phyloP scores from a whole-genome alignment of 2,113 vertebrate species.

The Pachypanchax playfairii region DNA sequence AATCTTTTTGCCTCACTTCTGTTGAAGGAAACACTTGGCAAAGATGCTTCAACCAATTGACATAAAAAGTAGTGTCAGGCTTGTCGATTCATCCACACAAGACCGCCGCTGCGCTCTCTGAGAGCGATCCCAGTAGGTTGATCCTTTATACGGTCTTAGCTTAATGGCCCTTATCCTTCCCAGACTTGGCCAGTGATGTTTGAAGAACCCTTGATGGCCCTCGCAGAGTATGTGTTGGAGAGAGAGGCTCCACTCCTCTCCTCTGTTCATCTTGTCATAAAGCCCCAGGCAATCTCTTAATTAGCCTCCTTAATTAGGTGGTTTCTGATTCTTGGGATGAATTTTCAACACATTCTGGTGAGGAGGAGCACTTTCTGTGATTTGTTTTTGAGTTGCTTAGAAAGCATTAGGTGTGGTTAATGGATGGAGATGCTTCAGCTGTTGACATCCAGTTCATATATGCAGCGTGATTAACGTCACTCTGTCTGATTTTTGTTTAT shows the following conservation, averaged over 20 bases:
- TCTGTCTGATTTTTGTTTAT: not conserved
- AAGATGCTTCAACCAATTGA: constrained; percentile 52
- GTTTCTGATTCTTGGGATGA: constrained; percentile 49
- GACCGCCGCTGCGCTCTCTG: constrained; percentile 36
- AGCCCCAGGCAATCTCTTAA: constrained; percentile 65
- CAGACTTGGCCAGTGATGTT: constrained; percentile 38
- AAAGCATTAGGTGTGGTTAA: not conserved
- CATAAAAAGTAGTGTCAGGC: constrained; percentile 43
- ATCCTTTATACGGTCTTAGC: constrained; percentile 40
- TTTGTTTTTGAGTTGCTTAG: constrained; percentile 20
- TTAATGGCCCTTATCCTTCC: constrained; percentile 61
- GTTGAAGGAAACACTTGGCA: constrained; percentile 57
- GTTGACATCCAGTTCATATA: not conserved
- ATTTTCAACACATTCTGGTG: constrained; percentile 62
- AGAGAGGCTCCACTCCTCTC: constrained; percentile 47
- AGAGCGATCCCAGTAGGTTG: constrained; percentile 50
- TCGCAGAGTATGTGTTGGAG: constrained; percentile 30
- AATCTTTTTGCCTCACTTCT: constrained; percentile 24
- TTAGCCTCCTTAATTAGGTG: constrained; percentile 69
- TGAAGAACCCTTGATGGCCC: constrained; percentile 69
- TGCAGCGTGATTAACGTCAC: not conserved
- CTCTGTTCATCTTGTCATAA: constrained; percentile 47
- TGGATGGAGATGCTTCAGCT: constrained; percentile 2
- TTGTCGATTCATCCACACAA: constrained; percentile 49
- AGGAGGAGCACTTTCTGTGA: constrained; percentile 19